Evolutionary conservation across 2,888 invertebrate genomes (phyloP), one percentile per base, ranked within the genome.

Genomic region (Pheosia gnoma): DNA sequence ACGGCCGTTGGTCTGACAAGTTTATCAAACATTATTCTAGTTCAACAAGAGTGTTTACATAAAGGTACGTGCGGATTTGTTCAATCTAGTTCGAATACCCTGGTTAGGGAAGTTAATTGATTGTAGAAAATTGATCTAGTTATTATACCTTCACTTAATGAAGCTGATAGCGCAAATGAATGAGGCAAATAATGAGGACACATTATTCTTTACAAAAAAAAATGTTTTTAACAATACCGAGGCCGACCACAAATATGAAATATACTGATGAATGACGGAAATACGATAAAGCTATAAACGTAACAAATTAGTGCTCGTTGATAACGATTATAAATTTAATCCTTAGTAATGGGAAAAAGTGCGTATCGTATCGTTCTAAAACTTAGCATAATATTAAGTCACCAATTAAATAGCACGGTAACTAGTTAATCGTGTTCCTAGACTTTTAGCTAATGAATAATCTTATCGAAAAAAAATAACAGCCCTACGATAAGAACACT

Each of bases 21-120:
- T 79, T 76, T 77, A 77, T 77, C 71, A 79, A 78, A 75, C 71
- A 73, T 61, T n/a, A 54, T 61, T 57, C 57, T 61, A 58, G 59
- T 63, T 74, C 72, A 74, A 75, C 74, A 70, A 65, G 60, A 59
- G 62, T 83, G 79, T 84, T 84, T 82, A 78, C 77, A 75, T 63
- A 59, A 55, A 60, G 72, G 70, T 83, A 77, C 80, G 81, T 81
- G 79, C 65, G 11, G 62, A 53, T 56, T 61, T 47, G 66, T 61
- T 57, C 57, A 58, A 55, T 55, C 38, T 45, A 3, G 59, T 59
- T 41, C 13, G 9, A 39, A 5, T 47, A 47, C 0, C 5, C 25
- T 25, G 0, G 7, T 4, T 52, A 4, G 52, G 36, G 25, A 3
- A 52, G 52, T 4, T 5, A 43, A 43, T 0, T 43, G 8, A 43